Percentiles rank a stretch among this genome's conserved stretches.
These are phyloP conservation scores for Anguilla pacifica DNA, from an alignment of 2,797 vertebrate species.

Conservation along the genomic window DNA sequence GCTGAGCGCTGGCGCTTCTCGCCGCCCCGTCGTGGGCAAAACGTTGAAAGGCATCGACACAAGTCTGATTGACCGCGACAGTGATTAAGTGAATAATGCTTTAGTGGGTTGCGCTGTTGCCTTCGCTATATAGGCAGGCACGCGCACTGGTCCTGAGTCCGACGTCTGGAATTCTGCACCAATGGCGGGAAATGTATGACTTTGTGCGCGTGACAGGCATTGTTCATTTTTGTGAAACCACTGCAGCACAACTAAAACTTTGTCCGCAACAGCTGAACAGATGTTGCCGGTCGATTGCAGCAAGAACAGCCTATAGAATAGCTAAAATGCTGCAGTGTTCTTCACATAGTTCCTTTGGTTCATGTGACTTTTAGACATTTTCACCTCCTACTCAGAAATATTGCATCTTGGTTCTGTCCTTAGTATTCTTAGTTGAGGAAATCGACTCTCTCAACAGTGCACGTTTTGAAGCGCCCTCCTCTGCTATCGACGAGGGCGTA, in stretches of 20 bases:
- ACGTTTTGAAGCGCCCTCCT: no score
- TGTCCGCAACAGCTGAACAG: no score
- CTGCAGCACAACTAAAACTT: no score
- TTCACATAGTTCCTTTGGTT: background rate
- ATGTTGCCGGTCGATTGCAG: no score
- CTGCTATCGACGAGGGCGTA: background rate
- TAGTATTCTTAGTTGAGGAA: background rate
- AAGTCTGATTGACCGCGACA: background rate
- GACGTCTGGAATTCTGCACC: background rate
- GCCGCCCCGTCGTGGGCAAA: constrained; percentile 36
- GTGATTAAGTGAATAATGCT: background rate
- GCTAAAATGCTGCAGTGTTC: no score
- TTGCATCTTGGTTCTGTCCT: no score
- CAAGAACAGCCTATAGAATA: no score
- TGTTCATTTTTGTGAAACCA: background rate
- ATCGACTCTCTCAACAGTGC: background rate
- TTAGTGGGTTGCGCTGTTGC: background rate
- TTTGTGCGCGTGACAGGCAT: background rate
- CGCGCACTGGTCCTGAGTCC: background rate
- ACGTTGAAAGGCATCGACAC: background rate
- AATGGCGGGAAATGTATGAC: background rate
- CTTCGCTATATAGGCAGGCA: no score
- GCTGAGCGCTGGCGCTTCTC: constrained; percentile 51
- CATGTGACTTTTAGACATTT: background rate
- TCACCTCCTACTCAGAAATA: background rate